These are phyloP conservation scores for Eospalax fontanierii DNA, from an alignment of 2,797 vertebrate species.

Conservation along the genomic window DNA sequence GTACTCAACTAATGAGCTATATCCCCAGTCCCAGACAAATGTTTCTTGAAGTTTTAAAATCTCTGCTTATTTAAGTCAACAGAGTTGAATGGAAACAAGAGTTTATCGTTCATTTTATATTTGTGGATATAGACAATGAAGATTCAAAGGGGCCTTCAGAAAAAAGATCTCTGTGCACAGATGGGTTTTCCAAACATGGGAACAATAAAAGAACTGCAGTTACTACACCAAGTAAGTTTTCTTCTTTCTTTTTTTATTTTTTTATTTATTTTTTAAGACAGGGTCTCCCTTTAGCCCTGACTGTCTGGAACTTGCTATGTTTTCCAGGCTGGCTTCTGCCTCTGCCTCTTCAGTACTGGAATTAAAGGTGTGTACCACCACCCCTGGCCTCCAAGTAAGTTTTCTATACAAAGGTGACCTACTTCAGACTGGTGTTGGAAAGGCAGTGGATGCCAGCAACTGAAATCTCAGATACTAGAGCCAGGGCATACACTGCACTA, in stretches of 20 bases:
- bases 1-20: not conserved
- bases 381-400: constrained; percentile 88
- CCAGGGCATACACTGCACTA: not conserved
- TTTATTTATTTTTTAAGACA: too few species aligned
- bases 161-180: constrained; percentile 88
- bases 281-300: too few species aligned
- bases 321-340: too few species aligned
- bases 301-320: too few species aligned
- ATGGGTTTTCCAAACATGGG: constrained; percentile 83
- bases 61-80: not conserved
- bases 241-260: too few species aligned
- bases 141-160: constrained; percentile 31
- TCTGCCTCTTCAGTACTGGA: too few species aligned
- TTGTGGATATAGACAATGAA: constrained; percentile 78
- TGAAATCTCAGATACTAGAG: not conserved
- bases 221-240: constrained; percentile 94
- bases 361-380: too few species aligned
- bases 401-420: not conserved
- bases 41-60: not conserved
- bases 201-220: constrained; percentile 86
- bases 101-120: constrained; percentile 63
- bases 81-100: not conserved
- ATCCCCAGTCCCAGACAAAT: not conserved
- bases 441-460: not conserved
- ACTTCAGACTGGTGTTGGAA: rapidly evolving